Percentiles rank a stretch among this genome's conserved stretches.
phyloP scores from a whole-genome alignment of 2,797 vertebrate species.

The Pseudotriccus pelzelni region DNA sequence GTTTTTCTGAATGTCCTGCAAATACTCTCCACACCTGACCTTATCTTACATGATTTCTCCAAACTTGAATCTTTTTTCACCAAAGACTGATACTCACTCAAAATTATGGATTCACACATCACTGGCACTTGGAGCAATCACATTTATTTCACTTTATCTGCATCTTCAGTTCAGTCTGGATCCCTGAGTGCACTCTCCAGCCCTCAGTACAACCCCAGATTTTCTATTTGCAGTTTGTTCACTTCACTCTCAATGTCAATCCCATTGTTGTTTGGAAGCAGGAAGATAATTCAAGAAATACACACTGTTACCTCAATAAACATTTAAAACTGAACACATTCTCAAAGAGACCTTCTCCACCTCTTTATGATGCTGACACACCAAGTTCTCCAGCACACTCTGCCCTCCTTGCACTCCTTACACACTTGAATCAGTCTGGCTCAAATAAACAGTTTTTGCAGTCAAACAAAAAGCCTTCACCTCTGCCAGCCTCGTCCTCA shows the following conservation, averaged over 20 bases:
- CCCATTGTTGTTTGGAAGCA: background rate
- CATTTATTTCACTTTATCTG: background rate
- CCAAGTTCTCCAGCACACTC: background rate
- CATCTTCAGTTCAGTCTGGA: background rate
- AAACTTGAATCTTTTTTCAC: background rate
- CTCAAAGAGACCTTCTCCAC: background rate
- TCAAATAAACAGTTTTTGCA: background rate
- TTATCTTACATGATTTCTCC: background rate
- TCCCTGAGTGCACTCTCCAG: background rate
- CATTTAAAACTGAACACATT: background rate
- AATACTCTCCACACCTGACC: background rate
- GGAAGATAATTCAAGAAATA: background rate
- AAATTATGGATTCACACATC: background rate
- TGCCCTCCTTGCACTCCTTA: background rate
- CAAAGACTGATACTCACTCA: background rate
- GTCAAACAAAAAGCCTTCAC: conserved; percentile 72
- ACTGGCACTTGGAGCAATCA: background rate
- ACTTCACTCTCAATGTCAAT: background rate
- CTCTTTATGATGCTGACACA: background rate
- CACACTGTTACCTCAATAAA: background rate
- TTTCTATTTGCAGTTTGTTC: background rate
- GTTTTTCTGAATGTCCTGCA: background rate
- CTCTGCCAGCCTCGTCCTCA: conserved; percentile 92
- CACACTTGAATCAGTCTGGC: background rate
- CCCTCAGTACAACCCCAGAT: background rate